Base-by-base conservation (phyloP, 2,797 vertebrate genomes). In the Silurus lanzhouensis region DNA sequence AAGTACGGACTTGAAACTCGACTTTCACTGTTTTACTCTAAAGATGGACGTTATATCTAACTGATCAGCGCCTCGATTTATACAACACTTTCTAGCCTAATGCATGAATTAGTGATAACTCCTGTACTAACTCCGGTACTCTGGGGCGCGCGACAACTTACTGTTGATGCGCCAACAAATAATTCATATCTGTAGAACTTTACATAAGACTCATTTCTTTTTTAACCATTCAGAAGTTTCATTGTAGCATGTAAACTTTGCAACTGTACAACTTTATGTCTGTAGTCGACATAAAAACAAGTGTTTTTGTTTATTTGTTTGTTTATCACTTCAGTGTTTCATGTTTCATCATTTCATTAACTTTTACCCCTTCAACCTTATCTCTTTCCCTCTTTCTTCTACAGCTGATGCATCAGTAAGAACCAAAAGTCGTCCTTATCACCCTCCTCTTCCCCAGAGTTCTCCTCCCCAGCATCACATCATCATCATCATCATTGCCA, bases 1-100 rank as follows among this genome's bases (percentile, higher is more conserved):
- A 94, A 94, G 94, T 94, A 94, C 83, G 94, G 70, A 86, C 89
- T 89, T 71, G 61, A 82, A 58, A 52, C 78, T 81, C 61, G 22
- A 66, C 22, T 66, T 78, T 13, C 14, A 27, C 15, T 60, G 15
- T 31, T 6, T 61, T 78, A 66, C 5, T 48, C 44, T 2, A 25
- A 7, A n/a, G 15, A 12, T 19, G 44, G 61, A 66, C 5, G 61
- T 66, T 2, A 27, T 52, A 44, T 81, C 48, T 15, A n/a, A 25
- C 46, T 63, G 3, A 38, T 13, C 27, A 78, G 57, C 58, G 6
- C 3, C 20, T 76, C 15, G 15, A 60, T 58, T 9, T n/a, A 19
- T 57, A 13, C 25, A 44, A 14, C 57, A 38, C 55, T 12, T 66
- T 27, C n/a, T 66, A 10, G 48, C 10, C 8, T 20, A 81, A 66